Evolutionary conservation across 2,797 vertebrate species (phyloP).

Genomic region (Astyanax mexicanus): DNA sequence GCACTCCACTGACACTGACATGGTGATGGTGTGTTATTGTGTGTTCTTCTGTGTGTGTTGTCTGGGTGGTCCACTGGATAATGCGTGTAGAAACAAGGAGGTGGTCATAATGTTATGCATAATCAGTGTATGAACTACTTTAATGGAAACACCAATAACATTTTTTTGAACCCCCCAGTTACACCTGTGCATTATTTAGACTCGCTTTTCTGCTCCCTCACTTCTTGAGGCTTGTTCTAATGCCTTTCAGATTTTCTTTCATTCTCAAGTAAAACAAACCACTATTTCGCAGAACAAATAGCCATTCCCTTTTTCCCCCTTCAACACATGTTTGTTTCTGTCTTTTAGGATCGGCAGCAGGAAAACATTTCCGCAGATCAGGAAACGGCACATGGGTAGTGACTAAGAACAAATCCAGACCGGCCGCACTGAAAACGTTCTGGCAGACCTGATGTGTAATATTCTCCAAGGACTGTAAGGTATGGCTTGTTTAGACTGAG

Average conservation of each 20-base stretch:
- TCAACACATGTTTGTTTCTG: conserved; percentile 55
- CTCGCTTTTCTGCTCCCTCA: conserved; percentile 28
- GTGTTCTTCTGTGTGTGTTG: conserved; percentile 54
- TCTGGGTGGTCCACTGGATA: conserved; percentile 19
- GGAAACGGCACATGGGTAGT: conserved; percentile 72
- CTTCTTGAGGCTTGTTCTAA: conserved; percentile 38
- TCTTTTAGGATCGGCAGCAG: conserved; percentile 66
- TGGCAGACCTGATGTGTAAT: conserved; percentile 67
- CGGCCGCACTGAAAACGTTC: conserved; percentile 66
- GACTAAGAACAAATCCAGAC: conserved; percentile 80
- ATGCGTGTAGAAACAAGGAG: no score
- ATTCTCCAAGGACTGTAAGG: conserved; percentile 30
- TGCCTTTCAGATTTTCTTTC: conserved; percentile 29
- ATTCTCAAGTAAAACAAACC: conserved; percentile 27
- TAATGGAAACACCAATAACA: conserved; percentile 31
- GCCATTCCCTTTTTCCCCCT: not conserved
- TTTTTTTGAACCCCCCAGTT: conserved; percentile 55
- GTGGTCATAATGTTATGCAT: no score
- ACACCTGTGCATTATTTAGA: conserved; percentile 61
- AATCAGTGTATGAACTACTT: conserved; percentile 28
- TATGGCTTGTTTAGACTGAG: conserved; percentile 18
- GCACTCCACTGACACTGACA: no score
- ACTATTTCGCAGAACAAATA: conserved; percentile 13
- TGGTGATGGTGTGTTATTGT: conserved; percentile 7
- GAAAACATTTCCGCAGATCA: conserved; percentile 71